phyloP scores from a whole-genome alignment of 2,888 invertebrate species.

The Labia minor region DNA sequence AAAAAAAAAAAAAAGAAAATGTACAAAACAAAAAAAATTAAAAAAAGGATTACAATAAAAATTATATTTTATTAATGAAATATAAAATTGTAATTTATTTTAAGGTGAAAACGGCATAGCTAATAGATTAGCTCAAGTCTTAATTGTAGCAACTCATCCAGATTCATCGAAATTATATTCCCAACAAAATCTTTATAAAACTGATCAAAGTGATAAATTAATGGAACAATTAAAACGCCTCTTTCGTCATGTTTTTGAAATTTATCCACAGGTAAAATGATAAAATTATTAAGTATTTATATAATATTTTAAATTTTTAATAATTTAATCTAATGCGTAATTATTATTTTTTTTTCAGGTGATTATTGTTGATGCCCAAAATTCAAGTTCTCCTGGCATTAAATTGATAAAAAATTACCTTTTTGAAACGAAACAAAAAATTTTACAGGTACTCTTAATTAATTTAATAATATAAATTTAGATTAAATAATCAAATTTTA shows the following conservation, averaged over 20 bases:
- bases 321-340: too few species aligned
- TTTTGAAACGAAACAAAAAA: slow-evolving; percentile 40
- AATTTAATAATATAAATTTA: too few species aligned
- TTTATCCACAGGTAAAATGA: slow-evolving; percentile 37
- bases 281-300: too few species aligned
- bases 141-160: slow-evolving; percentile 53
- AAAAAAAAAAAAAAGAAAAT: too few species aligned
- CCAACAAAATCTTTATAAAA: slow-evolving; percentile 44
- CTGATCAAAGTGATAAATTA: slow-evolving; percentile 43
- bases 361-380: slow-evolving; percentile 50
- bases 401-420: slow-evolving; percentile 48
- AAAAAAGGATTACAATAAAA: too few species aligned
- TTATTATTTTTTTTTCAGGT: slow-evolving; percentile 31
- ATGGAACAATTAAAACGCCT: slow-evolving; percentile 38
- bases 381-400: slow-evolving; percentile 49
- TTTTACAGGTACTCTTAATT: slow-evolving; percentile 39
- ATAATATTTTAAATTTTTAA: too few species aligned
- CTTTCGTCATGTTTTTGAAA: slow-evolving; percentile 46
- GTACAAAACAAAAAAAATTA: too few species aligned
- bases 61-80: slow-evolving; percentile 30
- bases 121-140: slow-evolving; percentile 40
- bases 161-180: slow-evolving; percentile 40
- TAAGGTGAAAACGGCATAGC: slow-evolving; percentile 48
- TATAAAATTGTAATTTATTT: slow-evolving; percentile 29
- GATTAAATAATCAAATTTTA: too few species aligned